A percentile compares a stretch with the other conserved stretches of the same genome.
phyloP scores from a whole-genome alignment of 2,888 invertebrate species.

The Monoplex corrugatus region DNA sequence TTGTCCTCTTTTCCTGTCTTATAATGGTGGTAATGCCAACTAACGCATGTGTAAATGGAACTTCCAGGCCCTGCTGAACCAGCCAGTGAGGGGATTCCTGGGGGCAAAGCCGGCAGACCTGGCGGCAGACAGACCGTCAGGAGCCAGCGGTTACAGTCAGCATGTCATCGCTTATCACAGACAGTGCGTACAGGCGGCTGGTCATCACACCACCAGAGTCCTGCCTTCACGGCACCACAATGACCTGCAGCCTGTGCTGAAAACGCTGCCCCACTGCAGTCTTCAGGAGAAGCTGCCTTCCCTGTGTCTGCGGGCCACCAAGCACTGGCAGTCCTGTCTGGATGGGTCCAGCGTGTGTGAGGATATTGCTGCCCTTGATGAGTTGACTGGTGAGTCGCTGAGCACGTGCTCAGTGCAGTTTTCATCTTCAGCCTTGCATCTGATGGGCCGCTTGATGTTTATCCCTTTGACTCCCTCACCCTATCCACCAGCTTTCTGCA shows the following conservation, averaged over 20 bases:
- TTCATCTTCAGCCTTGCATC: too few species aligned
- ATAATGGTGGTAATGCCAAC: neutral
- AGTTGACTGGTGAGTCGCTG: constrained; percentile 73
- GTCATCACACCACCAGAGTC: neutral
- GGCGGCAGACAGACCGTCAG: neutral
- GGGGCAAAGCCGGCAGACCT: constrained; percentile 53
- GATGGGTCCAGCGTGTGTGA: constrained; percentile 54
- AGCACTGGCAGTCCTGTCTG: constrained; percentile 28
- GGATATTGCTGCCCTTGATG: constrained; percentile 68
- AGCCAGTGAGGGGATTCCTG: constrained; percentile 68
- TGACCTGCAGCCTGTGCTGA: constrained; percentile 20
- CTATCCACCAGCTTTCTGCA: too few species aligned
- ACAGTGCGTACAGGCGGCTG: neutral
- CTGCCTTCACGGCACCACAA: neutral
- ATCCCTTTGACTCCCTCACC: too few species aligned
- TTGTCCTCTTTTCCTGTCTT: neutral
- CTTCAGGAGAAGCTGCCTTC: constrained; percentile 26
- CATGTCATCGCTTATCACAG: neutral
- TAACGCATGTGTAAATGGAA: neutral
- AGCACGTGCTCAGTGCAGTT: too few species aligned
- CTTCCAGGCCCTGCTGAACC: constrained; percentile 64
- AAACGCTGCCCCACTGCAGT: neutral
- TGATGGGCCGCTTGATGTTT: too few species aligned
- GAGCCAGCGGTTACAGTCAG: neutral
- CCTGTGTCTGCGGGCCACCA: constrained; percentile 25